A percentile compares a stretch with the other conserved stretches of the same genome.
phyloP scores from a whole-genome alignment of 2,888 invertebrate genomes.

The Nipponacmea schrenckii region DNA sequence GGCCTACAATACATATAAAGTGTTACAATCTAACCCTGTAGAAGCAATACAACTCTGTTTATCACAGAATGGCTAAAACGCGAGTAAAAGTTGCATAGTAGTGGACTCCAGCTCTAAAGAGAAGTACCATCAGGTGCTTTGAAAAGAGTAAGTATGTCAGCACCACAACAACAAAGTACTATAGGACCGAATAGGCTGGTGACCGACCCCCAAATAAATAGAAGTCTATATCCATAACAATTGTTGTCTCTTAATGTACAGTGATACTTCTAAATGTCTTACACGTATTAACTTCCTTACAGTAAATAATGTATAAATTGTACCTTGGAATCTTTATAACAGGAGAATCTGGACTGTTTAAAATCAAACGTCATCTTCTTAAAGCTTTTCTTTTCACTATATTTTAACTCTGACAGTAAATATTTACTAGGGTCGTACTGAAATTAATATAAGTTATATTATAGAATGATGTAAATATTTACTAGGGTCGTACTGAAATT shows the following conservation, averaged over 20 bases:
- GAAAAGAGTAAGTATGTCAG: no score
- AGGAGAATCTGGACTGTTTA: conserved; percentile 80
- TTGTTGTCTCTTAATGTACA: no score
- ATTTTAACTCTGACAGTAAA: conserved; percentile 82
- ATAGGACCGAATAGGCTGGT: no score
- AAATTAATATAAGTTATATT: conserved; percentile 30
- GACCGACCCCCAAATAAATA: no score
- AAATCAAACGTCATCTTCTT: conserved; percentile 84
- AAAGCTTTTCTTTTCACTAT: conserved; percentile 77
- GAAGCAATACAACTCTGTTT: no score
- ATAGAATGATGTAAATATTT: conserved; percentile 10
- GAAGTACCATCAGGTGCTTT: no score
- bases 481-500: no score
- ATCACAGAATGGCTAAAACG: neutral
- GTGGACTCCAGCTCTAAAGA: no score
- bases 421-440: conserved; percentile 75
- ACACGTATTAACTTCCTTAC: no score
- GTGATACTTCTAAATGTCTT: no score
- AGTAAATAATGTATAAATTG: conserved; percentile 15
- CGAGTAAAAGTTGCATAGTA: neutral
- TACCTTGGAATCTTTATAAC: conserved; percentile 80
- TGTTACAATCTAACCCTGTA: neutral
- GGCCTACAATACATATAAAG: conserved; percentile 31
- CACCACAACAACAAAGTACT: no score
- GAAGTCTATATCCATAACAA: no score